These are phyloP conservation scores for Tursiops truncatus DNA, from an alignment of 2,113 vertebrate genomes.

Conservation along the genomic window DNA sequence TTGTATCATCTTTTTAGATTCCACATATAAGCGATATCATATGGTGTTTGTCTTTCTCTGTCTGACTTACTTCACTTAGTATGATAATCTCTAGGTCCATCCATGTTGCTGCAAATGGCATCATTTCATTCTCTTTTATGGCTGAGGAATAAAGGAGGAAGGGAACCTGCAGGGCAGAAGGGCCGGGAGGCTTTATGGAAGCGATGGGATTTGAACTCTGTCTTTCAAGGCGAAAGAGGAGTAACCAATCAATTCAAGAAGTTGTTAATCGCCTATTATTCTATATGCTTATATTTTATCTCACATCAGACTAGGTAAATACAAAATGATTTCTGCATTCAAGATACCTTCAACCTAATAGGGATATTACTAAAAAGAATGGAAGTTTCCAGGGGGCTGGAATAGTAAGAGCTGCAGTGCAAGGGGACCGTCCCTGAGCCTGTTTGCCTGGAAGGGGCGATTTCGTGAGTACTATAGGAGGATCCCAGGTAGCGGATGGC, in stretches of 20 bases:
- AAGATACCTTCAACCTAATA: neutral
- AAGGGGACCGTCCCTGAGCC: fast-evolving
- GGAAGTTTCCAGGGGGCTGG: neutral
- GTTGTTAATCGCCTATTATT: neutral
- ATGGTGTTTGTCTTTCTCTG: neutral
- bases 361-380: neutral
- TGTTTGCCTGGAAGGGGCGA: neutral
- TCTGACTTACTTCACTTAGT: neutral
- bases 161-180: neutral
- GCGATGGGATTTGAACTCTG: neutral
- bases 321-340: neutral
- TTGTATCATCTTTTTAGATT: neutral
- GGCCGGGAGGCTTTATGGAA: neutral
- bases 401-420: too few relatives aligned
- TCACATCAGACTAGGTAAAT: neutral
- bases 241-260: neutral
- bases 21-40: too few relatives aligned
- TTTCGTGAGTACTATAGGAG: neutral
- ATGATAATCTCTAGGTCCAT: neutral
- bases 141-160: too few relatives aligned
- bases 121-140: neutral
- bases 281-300: neutral
- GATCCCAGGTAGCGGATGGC: too few relatives aligned
- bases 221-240: neutral
- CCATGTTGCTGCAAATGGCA: neutral